Percentiles rank a stretch among this genome's conserved stretches.
phyloP scores from a whole-genome alignment of 2,113 vertebrate species.

The Gnathonemus longibarbis region DNA sequence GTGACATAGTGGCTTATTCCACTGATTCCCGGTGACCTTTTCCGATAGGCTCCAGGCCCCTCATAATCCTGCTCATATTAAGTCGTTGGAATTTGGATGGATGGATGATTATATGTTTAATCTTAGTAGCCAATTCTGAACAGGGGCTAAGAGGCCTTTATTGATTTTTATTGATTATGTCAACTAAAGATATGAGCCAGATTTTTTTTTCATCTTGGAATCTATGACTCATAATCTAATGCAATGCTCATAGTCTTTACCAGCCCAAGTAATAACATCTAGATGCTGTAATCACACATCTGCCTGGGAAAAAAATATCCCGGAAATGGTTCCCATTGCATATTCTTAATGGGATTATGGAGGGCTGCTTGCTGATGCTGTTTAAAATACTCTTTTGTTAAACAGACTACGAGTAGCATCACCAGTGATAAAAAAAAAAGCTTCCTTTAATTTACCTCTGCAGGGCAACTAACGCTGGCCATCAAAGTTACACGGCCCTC shows the following conservation, averaged over 20 bases:
- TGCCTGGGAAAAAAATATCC: background rate
- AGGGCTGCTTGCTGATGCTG: background rate
- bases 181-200: background rate
- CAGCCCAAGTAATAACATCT: background rate
- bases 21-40: too few species aligned
- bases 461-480: background rate
- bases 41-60: background rate
- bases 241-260: background rate
- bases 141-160: background rate
- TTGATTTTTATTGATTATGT: background rate
- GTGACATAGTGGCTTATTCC: background rate
- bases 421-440: background rate
- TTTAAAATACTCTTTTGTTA: background rate
- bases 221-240: background rate
- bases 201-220: background rate
- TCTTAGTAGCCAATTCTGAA: background rate
- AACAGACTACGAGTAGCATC: background rate
- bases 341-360: background rate
- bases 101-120: background rate
- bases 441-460: conserved; percentile 6
- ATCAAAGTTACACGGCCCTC: background rate
- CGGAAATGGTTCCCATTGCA: background rate
- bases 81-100: background rate
- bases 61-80: background rate
- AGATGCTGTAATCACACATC: background rate